A percentile compares a stretch with the other conserved stretches of the same genome.
phyloP scores from a whole-genome alignment of 1,140 invertebrate species.

The Protaetia brevitarsis region DNA sequence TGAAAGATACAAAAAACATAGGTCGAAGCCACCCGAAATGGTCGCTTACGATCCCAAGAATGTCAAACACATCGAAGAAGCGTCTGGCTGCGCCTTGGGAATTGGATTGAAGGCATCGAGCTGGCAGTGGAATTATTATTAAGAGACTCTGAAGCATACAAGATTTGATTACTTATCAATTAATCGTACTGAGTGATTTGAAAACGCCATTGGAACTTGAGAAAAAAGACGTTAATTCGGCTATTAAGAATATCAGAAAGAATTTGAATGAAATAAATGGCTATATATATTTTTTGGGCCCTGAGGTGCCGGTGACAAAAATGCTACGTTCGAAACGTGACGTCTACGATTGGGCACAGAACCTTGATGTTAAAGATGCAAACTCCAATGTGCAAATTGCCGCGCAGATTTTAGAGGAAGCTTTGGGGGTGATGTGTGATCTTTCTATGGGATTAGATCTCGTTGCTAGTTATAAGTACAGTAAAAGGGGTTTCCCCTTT shows the following conservation, averaged over 20 bases:
- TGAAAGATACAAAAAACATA: background rate
- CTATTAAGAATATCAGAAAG: background rate
- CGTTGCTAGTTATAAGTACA: background rate
- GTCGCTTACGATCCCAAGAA: background rate
- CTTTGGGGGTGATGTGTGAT: slow-evolving; percentile 3
- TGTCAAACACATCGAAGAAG: slow-evolving; percentile 8
- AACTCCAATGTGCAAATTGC: background rate
- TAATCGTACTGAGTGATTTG: slow-evolving; percentile 5
- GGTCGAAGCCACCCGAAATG: slow-evolving; percentile 1
- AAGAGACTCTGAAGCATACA: background rate
- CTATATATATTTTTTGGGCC: slow-evolving; percentile 10
- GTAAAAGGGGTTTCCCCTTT: background rate
- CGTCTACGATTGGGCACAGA: background rate
- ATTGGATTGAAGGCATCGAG: slow-evolving; percentile 5
- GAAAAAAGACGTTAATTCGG: background rate
- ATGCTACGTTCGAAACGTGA: background rate
- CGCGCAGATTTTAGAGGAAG: background rate
- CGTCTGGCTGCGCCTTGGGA: background rate
- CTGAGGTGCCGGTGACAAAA: background rate
- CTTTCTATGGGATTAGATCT: background rate
- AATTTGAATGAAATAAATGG: background rate
- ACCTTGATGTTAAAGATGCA: background rate
- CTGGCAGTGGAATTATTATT: background rate
- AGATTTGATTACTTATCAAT: background rate
- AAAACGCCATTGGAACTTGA: background rate